Evolutionary conservation across 2,113 vertebrate species (phyloP), one percentile per base, ranked within the genome.

Genomic region (Patagioenas fasciata): DNA sequence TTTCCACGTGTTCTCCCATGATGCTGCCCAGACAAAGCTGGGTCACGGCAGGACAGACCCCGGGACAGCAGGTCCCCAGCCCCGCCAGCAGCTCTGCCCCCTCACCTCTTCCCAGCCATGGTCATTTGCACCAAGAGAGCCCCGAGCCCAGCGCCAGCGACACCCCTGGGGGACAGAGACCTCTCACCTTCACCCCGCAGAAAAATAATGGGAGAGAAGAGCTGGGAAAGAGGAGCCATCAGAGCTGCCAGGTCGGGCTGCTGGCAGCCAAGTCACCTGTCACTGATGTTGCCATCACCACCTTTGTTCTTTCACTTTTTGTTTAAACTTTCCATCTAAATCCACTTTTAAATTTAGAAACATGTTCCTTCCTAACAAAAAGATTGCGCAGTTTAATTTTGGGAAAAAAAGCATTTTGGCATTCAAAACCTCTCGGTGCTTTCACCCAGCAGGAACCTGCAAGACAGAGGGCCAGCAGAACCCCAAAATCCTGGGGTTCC

Each of bases 171-270:
- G 72, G 73, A 29, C 1, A 5, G 25, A 98, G 69, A 5, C 56
- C 95, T 71, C 85, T 97, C 66, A 97, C 92, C n/a, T 97, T 95
- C 24, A 97, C 19, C n/a, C 97, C 97, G 34, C 1, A 20, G 48
- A 3, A 24, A 5, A 44, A 77, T 40, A 31, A 54, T 7, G 44
- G 9, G 66, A 5, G n/a, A n/a, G 24, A 20, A 94, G n/a, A 42
- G 16, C 19, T 15, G 7, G 32, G 25, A 8, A 36, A 32, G 10
- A 11, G 4, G 5, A 34, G 7, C 17, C 1, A 0, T 1, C 13
- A 20, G 70, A 32, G 66, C 56, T 36, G 25, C 28, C n/a, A 11
- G 20, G 64, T 14, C 1, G 0, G 38, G 42, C 61, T 80, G 69
- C 23, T 71, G 14, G 12, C 5, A 14, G 1, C 48, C 34, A 28